Evolutionary conservation across 2,797 vertebrate species (phyloP).

Genomic region (Natrix natrix): DNA sequence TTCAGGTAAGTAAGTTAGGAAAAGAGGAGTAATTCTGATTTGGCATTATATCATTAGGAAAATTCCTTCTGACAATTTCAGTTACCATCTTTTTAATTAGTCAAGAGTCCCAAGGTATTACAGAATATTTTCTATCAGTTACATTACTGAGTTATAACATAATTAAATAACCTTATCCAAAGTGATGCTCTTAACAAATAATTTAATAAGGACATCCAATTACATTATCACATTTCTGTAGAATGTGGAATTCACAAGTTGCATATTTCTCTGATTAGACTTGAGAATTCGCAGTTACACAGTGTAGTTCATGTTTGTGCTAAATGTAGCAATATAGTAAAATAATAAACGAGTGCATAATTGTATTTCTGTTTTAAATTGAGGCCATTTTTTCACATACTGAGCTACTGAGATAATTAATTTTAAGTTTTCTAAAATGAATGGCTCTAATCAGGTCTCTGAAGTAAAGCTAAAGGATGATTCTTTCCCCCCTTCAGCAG

Average conservation of each 20-base stretch:
- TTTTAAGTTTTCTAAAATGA: background rate
- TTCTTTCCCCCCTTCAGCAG: background rate
- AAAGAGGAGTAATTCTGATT: slow-evolving; percentile 3
- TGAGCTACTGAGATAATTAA: background rate
- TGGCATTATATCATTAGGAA: background rate
- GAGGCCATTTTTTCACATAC: background rate
- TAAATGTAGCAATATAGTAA: background rate
- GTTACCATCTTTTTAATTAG: slow-evolving; percentile 16
- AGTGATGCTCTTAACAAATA: background rate
- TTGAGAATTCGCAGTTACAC: background rate
- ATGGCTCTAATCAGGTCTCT: background rate
- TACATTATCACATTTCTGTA: background rate
- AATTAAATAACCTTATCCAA: slow-evolving; percentile 5
- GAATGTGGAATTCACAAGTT: background rate
- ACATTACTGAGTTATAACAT: background rate
- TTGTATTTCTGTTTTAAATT: background rate
- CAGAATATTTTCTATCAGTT: background rate
- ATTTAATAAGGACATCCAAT: background rate
- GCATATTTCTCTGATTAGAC: background rate
- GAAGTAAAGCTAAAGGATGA: background rate
- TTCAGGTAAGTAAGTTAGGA: background rate
- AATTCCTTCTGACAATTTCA: background rate
- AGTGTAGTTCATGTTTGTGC: background rate
- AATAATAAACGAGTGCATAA: background rate
- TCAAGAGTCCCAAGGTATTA: background rate